A percentile compares a stretch with the other conserved stretches of the same genome.
These are phyloP conservation scores for Phymanthus crucifer DNA, from an alignment of 92 coral and sea anemone species.

Conservation along the genomic window DNA sequence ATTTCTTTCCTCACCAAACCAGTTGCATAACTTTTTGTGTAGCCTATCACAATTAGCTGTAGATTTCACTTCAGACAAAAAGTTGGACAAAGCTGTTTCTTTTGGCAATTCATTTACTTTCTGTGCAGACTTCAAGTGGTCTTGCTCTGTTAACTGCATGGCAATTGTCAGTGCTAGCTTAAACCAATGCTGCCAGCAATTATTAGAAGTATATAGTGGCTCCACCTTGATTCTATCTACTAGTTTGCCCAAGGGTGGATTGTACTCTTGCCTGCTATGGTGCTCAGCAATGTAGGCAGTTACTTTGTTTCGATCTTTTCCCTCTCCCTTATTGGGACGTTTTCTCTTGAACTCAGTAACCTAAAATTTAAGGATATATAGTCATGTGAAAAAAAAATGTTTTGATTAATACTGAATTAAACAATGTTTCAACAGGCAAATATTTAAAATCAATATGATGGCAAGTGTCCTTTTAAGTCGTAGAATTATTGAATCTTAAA, in stretches of 20 bases:
- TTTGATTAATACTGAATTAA: no score
- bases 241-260: constrained; percentile 47
- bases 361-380: no score
- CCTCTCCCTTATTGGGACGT: constrained; percentile 36
- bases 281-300: constrained; percentile 39
- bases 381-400: no score
- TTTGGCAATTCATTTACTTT: constrained; percentile 17
- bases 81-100: constrained; percentile 24
- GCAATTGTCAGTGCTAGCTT: constrained; percentile 27
- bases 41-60: no score
- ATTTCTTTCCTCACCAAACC: no score
- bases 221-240: constrained; percentile 40
- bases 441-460: no score
- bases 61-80: constrained; percentile 11
- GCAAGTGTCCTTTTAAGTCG: no score
- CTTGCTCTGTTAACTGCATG: constrained; percentile 28
- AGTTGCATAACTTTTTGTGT: no score
- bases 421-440: no score
- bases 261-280: constrained; percentile 45
- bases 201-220: constrained; percentile 44
- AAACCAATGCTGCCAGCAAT: constrained; percentile 64
- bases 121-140: background rate
- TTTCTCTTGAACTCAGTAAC: constrained; percentile 8
- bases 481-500: no score
- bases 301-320: constrained; percentile 41